Base-by-base conservation (phyloP, 1,140 invertebrate genomes). In the Bombyx mandarina region DNA sequence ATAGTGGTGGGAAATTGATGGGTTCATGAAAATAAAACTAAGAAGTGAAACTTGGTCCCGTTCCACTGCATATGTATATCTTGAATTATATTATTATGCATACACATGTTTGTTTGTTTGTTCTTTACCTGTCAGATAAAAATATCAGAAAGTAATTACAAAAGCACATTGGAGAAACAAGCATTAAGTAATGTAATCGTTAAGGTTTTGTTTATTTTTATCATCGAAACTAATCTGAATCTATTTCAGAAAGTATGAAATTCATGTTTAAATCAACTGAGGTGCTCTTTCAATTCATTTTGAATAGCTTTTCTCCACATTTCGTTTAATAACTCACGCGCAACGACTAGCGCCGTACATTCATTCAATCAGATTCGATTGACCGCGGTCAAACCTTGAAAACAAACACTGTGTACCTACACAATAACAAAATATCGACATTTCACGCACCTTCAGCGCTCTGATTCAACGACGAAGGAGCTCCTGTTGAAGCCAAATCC, bases 371-470 rank as follows among this genome's bases (percentile, higher is more conserved):
- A 68, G 70, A 75, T 74, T 67, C 58, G 58, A 71, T 69, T 79
- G 77, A 79, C 72, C 75, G 67, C 65, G 71, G 66, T 67, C 60
- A 71, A 80, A 73, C 79, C 76, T 81, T 81, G 78, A 82, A 85
- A 78, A 77, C 75, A 76, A 54, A 43, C 42, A 54, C n/a, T n/a
- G 42, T 7, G 12, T n/a, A 54, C 8, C 43, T 8, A 52, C 63
- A 62, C 57, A 60, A 62, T 60, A 70, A 66, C 63, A 71, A 71
- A 58, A 67, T 49, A 71, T 58, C 55, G 52, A 60, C 65, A 66
- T 68, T 68, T 67, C 52, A 68, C 79, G 62, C 54, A 88, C 86
- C 86, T 85, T 86, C 84, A 57, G 79, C 78, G 63, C 74, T 85
- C 57, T 82, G 80, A 58, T 82, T 84, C 55, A 85, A 62, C 54